A percentile compares a stretch with the other conserved stretches of the same genome.
Conservation (phyloP, 2,113 vertebrate species). For the Marmota monax region DNA sequence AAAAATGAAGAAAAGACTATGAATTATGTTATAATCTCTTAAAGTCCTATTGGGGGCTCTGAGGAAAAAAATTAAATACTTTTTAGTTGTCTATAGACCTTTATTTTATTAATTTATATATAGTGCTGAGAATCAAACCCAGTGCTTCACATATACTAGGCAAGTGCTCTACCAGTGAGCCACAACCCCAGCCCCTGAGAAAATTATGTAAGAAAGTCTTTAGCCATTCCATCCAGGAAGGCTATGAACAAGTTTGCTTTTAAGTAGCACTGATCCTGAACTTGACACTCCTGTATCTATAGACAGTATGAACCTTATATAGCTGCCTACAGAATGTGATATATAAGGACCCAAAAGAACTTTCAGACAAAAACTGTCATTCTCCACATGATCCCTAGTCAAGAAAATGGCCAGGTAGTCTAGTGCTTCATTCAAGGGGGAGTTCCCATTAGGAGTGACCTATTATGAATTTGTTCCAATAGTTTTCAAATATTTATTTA, state of each 20-base stretch:
- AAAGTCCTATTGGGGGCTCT: background rate
- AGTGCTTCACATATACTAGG: no score
- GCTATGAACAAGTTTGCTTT: background rate
- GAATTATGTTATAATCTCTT: background rate
- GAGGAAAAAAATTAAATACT: no score
- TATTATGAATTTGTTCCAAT: background rate
- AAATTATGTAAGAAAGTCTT: background rate
- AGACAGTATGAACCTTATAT: background rate
- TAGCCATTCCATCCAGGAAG: background rate
- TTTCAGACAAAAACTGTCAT: slow-evolving; percentile 31
- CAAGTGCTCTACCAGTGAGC: no score
- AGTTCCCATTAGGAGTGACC: background rate
- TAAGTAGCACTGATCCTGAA: background rate
- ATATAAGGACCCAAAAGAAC: background rate
- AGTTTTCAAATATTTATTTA: slow-evolving; percentile 5
- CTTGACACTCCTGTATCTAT: background rate
- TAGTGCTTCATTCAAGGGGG: background rate
- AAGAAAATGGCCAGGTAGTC: background rate
- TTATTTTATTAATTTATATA: no score
- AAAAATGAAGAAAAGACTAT: slow-evolving; percentile 13
- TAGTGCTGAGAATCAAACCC: no score
- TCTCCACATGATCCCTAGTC: background rate
- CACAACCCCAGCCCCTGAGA: background rate
- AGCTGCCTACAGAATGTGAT: background rate
- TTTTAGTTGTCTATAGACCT: no score